Evolutionary conservation across 2,888 invertebrate species (phyloP).

Genomic region (Gibbula magus): DNA sequence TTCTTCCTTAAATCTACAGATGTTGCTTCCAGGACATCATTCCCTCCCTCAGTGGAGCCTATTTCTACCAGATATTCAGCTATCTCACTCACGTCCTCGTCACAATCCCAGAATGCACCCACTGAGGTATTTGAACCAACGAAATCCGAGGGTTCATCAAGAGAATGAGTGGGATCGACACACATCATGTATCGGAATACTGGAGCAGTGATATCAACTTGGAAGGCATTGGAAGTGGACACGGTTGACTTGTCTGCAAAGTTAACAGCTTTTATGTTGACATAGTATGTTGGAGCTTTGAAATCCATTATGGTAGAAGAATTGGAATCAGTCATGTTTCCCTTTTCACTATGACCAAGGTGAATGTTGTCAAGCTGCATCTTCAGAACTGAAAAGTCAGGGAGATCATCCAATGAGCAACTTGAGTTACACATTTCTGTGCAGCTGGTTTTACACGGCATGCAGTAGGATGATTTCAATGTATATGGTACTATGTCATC

Average conservation of each 20-base stretch:
- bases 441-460: slow-evolving; percentile 30
- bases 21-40: slow-evolving; percentile 1
- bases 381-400: not conserved
- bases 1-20: slow-evolving; percentile 14
- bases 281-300: slow-evolving; percentile 26
- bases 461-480: slow-evolving; percentile 24
- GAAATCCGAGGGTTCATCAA: slow-evolving; percentile 22
- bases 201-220: slow-evolving; percentile 35
- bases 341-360: not conserved
- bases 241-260: slow-evolving; percentile 22
- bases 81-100: slow-evolving; percentile 26
- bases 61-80: not conserved
- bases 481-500: slow-evolving; percentile 23
- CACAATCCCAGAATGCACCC: slow-evolving; percentile 24
- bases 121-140: slow-evolving; percentile 10
- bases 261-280: slow-evolving; percentile 28
- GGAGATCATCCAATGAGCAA: slow-evolving; percentile 5
- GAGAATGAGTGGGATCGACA: slow-evolving; percentile 32
- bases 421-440: slow-evolving; percentile 26
- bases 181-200: slow-evolving; percentile 28
- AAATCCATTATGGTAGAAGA: not conserved
- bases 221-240: slow-evolving; percentile 24
- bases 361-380: not conserved
- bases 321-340: not conserved
- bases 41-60: slow-evolving; percentile 15